These are phyloP conservation scores for Alcis repandata DNA, from an alignment of 2,888 invertebrate genomes.

Conservation along the genomic window DNA sequence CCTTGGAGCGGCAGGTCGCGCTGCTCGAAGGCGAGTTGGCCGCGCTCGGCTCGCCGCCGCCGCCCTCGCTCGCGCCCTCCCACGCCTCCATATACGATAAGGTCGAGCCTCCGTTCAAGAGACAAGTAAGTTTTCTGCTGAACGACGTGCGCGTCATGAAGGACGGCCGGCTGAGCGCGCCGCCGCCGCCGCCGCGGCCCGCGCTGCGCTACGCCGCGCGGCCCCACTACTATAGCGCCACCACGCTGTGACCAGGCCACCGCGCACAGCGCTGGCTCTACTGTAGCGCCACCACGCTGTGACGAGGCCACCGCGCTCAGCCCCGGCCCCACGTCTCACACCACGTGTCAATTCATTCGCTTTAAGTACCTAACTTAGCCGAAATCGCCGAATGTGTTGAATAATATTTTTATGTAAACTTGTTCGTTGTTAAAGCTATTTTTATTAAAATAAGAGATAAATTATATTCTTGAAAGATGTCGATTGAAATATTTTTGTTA, in stretches of 20 bases:
- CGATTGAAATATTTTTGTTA: constrained; percentile 84
- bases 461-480: constrained; percentile 83
- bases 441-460: constrained; percentile 79
- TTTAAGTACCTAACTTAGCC: constrained; percentile 81
- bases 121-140: constrained; percentile 95
- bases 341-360: constrained; percentile 82
- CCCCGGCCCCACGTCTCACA: constrained; percentile 46
- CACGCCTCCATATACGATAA: constrained; percentile 88
- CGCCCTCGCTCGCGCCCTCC: constrained; percentile 83
- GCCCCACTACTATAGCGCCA: constrained; percentile 73
- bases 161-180: constrained; percentile 87
- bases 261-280: constrained; percentile 67
- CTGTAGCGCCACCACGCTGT: constrained; percentile 63
- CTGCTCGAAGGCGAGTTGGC: constrained; percentile 92
- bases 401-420: constrained; percentile 83
- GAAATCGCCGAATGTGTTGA: constrained; percentile 79
- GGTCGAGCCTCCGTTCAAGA: constrained; percentile 89
- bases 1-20: constrained; percentile 94
- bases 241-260: constrained; percentile 62
- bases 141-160: constrained; percentile 92
- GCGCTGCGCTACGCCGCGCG: constrained; percentile 61
- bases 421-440: constrained; percentile 85
- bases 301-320: constrained; percentile 68
- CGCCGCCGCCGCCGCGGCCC: constrained; percentile 65
- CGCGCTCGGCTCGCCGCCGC: constrained; percentile 81